Base-by-base conservation (phyloP, 2,113 vertebrate species). In the Alces alces region DNA sequence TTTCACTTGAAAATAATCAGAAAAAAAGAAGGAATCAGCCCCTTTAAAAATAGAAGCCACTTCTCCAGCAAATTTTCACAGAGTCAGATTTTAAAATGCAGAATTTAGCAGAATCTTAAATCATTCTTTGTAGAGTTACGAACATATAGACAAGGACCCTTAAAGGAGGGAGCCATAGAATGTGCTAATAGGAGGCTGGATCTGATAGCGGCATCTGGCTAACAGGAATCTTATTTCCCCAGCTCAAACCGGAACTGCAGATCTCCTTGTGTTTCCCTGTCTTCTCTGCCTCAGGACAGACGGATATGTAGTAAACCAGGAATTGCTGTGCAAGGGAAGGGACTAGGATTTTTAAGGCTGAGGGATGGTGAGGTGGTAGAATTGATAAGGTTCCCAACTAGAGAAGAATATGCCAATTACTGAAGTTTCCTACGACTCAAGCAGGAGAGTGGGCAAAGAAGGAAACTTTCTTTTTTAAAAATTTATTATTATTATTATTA, bases 11-110 rank as follows among this genome's bases (percentile, higher is more conserved):
- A 95, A 96, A 96, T 86, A 54, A 97, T 97, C 76, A 93, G 94
- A 55, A 94, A 52, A 30, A 92, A 89, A 58, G 85, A 94, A 96
- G 97, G 93, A 91, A 83, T 97, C 97, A 98, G 97, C 96, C 94
- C 54, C 94, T 98, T 98, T 98, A 97, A 98, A 98, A 98, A 98
- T 98, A 98, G 97, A 98, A 97, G 88, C 80, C 89, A 66, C 93
- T 94, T 90, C 85, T 98, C 66, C 89, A 93, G 96, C 92, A 97
- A 89, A 96, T 92, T 86, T 97, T 96, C 52, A 7, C 95, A 95
- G 57, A 97, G 76, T 91, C 82, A 94, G 96, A 94, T 95, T 97
- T 96, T 89, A 89, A 97, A 95, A 96, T 61, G 82, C 96, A 97
- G 93, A 94, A 98, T 94, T 70, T 95, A 96, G 95, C 97, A 78